Evolutionary conservation across 2,113 vertebrate species (phyloP), one percentile per base, ranked within the genome.

Genomic region (Phoenicopterus ruber): DNA sequence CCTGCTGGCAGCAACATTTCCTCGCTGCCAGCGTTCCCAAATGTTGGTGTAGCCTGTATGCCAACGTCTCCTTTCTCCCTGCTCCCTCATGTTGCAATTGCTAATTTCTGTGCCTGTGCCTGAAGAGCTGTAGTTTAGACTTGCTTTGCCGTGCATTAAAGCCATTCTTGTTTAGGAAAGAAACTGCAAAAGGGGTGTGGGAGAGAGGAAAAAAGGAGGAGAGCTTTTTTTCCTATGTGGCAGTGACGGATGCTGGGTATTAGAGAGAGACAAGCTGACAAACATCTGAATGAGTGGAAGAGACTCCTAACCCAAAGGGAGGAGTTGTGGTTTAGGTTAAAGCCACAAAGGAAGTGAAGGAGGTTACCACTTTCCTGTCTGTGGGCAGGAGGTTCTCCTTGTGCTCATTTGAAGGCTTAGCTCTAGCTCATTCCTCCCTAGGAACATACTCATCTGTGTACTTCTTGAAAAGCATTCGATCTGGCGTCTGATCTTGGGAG

Each of bases 301-400:
- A 95, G 82, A 92, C 95, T 97, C 88, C 57, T 90, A 95, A 95
- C 92, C 90, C 80, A 93, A 86, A 94, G 97, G 97, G 97, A 98
- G 96, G 97, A 97, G 97, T 86, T 98, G 98, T 98, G 98, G 98
- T 97, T 98, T 98, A 94, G 97, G 89, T 97, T 94, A 97, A 98
- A 97, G 97, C 97, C 98, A 91, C 98, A 98, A 71, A 97, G 98
- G 98, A 98, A 98, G 96, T 93, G 96, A 97, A 98, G 95, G 97
- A 97, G 88, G 61, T 97, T 97, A 96, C 97, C 96, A 95, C 97
- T 98, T 98, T 98, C 97, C 97, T 97, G 96, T 98, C 88, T 98
- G 98, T 97, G 98, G 98, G 96, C 81, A 96, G 93, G 94, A 95
- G 95, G 97, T 94, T 97, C 98, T 98, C 92, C 96, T 96, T 85